phyloP scores from a whole-genome alignment of 2,113 vertebrate species.

The Uropsilus gracilis region DNA sequence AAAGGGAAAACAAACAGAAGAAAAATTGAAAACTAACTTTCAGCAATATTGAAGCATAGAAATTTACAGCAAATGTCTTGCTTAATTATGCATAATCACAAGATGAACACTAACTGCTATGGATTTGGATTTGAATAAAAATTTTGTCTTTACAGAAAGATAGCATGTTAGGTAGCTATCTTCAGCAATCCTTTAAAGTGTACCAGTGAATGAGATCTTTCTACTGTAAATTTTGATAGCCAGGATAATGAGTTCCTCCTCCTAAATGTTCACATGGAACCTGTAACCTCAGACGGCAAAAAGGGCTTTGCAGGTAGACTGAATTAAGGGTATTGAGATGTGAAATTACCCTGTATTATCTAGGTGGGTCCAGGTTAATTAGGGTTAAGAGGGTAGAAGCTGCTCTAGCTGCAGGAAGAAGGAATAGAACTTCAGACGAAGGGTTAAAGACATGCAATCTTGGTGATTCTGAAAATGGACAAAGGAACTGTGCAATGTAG shows the following conservation, averaged over 20 bases:
- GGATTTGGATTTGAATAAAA: not conserved
- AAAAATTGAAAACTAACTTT: too few relatives aligned
- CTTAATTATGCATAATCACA: constrained; percentile 11
- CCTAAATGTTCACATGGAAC: not conserved
- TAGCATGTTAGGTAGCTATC: not conserved
- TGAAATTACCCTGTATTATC: not conserved
- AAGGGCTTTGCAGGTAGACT: not conserved
- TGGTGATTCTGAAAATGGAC: not conserved
- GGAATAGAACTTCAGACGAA: not conserved
- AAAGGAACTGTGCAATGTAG: not conserved
- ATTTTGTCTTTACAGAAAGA: not conserved
- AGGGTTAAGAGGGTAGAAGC: not conserved
- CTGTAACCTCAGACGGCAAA: not conserved
- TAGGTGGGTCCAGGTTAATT: not conserved
- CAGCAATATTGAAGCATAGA: too few relatives aligned
- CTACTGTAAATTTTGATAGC: not conserved
- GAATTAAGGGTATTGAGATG: not conserved
- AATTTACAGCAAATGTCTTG: constrained; percentile 12
- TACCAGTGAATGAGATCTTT: not conserved
- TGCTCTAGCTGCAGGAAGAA: not conserved
- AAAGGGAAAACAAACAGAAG: too few relatives aligned
- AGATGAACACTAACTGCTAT: not conserved
- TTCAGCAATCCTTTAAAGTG: not conserved
- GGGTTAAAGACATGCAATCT: not conserved
- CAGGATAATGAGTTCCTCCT: not conserved